Percentiles rank a stretch among this genome's conserved stretches.
Evolutionary conservation across 2,797 vertebrate genomes (phyloP).

Genomic region (Notoglanidium macrostoma): DNA sequence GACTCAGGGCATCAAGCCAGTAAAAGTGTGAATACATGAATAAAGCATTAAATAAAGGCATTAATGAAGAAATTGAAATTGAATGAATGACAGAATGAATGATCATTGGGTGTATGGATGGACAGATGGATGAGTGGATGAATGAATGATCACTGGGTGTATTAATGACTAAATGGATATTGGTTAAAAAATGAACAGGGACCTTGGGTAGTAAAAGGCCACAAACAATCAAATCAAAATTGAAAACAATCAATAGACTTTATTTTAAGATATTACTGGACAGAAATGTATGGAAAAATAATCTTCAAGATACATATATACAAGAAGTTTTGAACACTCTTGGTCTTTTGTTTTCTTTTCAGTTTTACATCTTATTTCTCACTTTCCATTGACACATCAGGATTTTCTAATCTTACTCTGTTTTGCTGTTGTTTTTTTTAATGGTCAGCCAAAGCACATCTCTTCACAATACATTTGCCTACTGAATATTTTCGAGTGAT

Average conservation of each 20-base stretch:
- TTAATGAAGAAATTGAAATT: neutral
- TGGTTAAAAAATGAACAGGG: neutral
- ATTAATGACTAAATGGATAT: neutral
- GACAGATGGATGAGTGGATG: neutral
- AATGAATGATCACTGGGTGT: conserved; percentile 4
- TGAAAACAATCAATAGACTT: neutral
- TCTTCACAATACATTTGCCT: conserved; percentile 5
- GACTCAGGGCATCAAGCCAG: conserved; percentile 35
- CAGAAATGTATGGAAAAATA: neutral
- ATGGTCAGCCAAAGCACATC: neutral
- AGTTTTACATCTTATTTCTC: neutral
- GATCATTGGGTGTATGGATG: neutral
- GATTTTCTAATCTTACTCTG: neutral
- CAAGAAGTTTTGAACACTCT: neutral
- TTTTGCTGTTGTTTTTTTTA: neutral
- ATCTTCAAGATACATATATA: neutral
- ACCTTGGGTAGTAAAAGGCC: neutral
- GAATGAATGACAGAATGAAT: neutral
- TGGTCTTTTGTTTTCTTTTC: neutral
- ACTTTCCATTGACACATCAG: neutral
- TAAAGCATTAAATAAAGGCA: neutral
- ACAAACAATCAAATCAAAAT: neutral
- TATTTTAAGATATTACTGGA: neutral
- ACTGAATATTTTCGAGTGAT: neutral
- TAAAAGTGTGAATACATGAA: conserved; percentile 21